Base-by-base conservation (phyloP, 2,888 invertebrate genomes). In the Cheilosia vernalis region DNA sequence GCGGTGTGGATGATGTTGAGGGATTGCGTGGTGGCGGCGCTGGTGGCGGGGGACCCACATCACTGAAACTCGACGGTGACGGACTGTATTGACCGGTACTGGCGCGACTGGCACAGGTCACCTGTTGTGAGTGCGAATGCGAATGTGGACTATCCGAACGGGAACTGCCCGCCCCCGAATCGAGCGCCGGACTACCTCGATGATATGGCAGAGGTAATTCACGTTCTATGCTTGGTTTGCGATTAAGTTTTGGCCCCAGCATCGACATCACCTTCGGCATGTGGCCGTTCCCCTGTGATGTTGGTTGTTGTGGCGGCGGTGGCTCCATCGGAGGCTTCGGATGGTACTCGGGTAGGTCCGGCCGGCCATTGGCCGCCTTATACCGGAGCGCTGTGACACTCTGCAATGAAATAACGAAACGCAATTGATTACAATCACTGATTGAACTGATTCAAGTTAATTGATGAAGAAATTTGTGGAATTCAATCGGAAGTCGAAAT, bases 211-310 rank as follows among this genome's bases (percentile, higher is more conserved):
- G 86, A 87, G 94, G 95, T 78, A 96, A 92, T 91, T 97, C 97
- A 61, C 97, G 94, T 92, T 98, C 98, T 87, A 98, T 94, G 92
- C 97, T 97, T 47, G 97, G 97, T 91, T 97, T 97, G 66, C 97
- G 94, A 87, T 96, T 97, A 60, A 97, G 93, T 92, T 97, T 97
- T 80, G 95, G 94, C 88, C 94, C 93, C 80, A 95, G 92, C 66
- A 94, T 93, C 86, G 95, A 91, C 89, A 94, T 90, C 88, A 91
- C 91, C 89, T 92, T 92, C 87, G 91, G 89, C 87, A 90, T 90
- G 79, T 92, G 91, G n/a, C 92, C 92, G 87, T 92, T 92, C 47
- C 90, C 70, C 87, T 89, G 90, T 70, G 89, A 87, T 69, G 88
- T 88, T 9, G 88, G 88, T 30, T 88, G 88, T 61, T 89, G 89